A percentile compares a stretch with the other conserved stretches of the same genome.
phyloP scores from a whole-genome alignment of 2,888 invertebrate genomes.

The Alloplasta piceator region DNA sequence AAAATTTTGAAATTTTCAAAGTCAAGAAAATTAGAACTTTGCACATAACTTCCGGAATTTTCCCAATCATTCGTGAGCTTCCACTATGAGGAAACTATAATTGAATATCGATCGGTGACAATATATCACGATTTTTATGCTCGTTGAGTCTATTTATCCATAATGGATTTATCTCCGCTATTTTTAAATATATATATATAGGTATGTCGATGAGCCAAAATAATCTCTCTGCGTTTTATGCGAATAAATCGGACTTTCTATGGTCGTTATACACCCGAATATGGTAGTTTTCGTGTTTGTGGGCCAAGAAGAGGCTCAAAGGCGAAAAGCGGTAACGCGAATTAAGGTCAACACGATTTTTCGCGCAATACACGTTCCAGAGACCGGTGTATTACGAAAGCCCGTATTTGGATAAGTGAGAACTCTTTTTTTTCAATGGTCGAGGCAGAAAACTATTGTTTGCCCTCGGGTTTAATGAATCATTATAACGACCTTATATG shows the following conservation, averaged over 20 bases:
- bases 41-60: no score
- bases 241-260: slow-evolving; percentile 5
- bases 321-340: slow-evolving; percentile 33
- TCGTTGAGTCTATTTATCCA: slow-evolving; percentile 18
- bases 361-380: slow-evolving; percentile 32
- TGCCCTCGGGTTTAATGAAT: slow-evolving; percentile 63
- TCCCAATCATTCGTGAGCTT: no score
- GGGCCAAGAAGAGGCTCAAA: slow-evolving; percentile 39
- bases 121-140: slow-evolving; percentile 3
- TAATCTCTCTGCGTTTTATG: no score
- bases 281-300: slow-evolving; percentile 58
- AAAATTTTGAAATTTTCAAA: no score
- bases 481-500: slow-evolving; percentile 59
- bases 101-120: no score
- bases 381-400: slow-evolving; percentile 29
- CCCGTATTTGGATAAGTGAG: slow-evolving; percentile 55
- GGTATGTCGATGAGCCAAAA: neutral
- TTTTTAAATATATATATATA: slow-evolving; percentile 37
- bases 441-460: slow-evolving; percentile 62
- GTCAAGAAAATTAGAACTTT: no score
- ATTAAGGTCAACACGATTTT: slow-evolving; percentile 60
- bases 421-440: slow-evolving; percentile 38
- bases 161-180: slow-evolving; percentile 18
- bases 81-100: no score
- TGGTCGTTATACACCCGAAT: slow-evolving; percentile 48